Conservation (phyloP, 2,113 vertebrate genomes). For the Antennarius striatus region DNA sequence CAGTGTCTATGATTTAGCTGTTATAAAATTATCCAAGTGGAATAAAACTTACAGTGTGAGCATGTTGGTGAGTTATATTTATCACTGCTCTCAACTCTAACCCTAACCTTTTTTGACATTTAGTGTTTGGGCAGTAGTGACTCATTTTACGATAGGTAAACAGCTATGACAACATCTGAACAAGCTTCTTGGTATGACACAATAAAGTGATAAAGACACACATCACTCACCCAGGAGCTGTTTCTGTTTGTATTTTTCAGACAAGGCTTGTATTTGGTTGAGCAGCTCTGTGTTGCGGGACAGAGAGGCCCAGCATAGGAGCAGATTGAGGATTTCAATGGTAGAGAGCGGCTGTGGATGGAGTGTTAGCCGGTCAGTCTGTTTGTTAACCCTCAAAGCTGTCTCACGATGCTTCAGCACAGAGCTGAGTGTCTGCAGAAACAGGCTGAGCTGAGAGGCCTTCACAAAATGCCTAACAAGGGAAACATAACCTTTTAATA, state of each 20-base stretch:
- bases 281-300: slow-evolving; percentile 73
- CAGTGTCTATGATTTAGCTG: not conserved
- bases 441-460: slow-evolving; percentile 68
- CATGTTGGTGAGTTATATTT: not conserved
- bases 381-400: slow-evolving; percentile 67
- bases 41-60: too few relatives aligned
- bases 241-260: slow-evolving; percentile 77
- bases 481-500: not conserved
- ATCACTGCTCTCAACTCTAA: not conserved
- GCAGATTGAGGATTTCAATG: slow-evolving; percentile 79
- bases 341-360: slow-evolving; percentile 77
- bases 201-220: not conserved
- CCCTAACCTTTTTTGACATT: not conserved
- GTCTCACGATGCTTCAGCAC: slow-evolving; percentile 81
- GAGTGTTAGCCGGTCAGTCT: slow-evolving; percentile 71
- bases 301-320: slow-evolving; percentile 85
- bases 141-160: not conserved
- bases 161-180: not conserved
- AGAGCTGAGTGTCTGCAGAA: slow-evolving; percentile 80
- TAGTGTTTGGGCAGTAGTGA: not conserved
- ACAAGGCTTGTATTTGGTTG: slow-evolving; percentile 73
- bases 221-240: slow-evolving; percentile 85
- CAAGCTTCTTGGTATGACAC: not conserved
- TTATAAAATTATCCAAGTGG: not conserved
- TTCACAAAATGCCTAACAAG: slow-evolving; percentile 77